phyloP scores from a whole-genome alignment of 2,113 vertebrate species.

The Corydoras sp. region DNA sequence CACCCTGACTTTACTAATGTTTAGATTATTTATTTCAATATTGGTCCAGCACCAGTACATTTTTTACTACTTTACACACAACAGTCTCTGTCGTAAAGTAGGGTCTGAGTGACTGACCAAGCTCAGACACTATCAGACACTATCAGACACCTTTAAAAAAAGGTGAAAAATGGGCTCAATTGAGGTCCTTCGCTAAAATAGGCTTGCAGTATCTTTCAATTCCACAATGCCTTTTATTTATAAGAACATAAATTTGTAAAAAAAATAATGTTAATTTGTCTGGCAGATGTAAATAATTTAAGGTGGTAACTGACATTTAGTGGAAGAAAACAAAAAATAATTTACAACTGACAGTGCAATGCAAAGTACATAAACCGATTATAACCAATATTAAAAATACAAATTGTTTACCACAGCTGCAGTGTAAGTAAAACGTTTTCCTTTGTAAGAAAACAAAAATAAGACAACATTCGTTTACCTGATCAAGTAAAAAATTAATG shows the following conservation, averaged over 20 bases:
- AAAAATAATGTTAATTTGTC: no score
- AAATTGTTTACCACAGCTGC: background rate
- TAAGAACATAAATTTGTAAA: no score
- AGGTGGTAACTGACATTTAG: background rate
- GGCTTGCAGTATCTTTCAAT: background rate
- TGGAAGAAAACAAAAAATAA: background rate
- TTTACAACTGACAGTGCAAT: background rate
- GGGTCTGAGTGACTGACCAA: background rate
- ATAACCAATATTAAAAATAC: no score
- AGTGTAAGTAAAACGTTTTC: no score
- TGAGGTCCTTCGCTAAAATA: slow-evolving; percentile 10
- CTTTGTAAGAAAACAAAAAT: no score
- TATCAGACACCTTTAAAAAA: background rate
- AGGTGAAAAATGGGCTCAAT: slow-evolving; percentile 4
- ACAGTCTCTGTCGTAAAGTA: background rate
- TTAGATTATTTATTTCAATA: no score
- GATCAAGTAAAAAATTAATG: no score
- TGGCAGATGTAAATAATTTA: background rate
- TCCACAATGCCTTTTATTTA: no score
- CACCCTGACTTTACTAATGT: no score
- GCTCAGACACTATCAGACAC: background rate
- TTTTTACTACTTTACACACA: background rate
- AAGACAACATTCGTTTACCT: no score
- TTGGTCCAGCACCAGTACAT: background rate
- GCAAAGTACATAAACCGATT: no score